Evolutionary conservation across 2,113 vertebrate species (phyloP), one percentile per base, ranked within the genome.

Genomic region (Gallinago jamesoni): DNA sequence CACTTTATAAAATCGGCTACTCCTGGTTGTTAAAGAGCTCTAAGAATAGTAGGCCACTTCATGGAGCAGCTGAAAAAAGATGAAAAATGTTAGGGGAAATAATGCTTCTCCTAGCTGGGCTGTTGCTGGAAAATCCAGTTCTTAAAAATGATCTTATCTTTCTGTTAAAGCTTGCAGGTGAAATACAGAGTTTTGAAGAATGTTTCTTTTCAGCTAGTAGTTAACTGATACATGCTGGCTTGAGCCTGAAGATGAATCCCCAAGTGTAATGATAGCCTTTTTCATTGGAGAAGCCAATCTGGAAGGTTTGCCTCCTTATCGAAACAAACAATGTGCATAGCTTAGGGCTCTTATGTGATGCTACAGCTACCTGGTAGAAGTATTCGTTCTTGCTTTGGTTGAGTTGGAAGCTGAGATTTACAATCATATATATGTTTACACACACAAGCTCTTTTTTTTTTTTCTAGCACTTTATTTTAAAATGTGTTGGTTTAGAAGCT

Each of bases 261-360:
- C 25, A 67, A 18, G 45, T 73, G 37, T n/a, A 56, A 28, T 14
- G 12, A 5, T 30, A 33, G 21, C 21, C 2, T 21, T 63, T 72
- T 77, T 45, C 33, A 14, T 25, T n/a, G 37, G 50, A 47, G 48
- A 64, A 56, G 20, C 7, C 21, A 21, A 0, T 31, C 30, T 83
- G 14, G 13, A 84, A 73, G 41, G 45, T 17, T 75, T 70, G 7
- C 18, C 7, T 92, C 37, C 7, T 2, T 56, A n/a, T n/a, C 23
- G 10, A 45, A 60, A 60, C 21, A 31, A 8, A 2, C 7, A 5
- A 7, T 30, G 20, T 33, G 22, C 33, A 30, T 52, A 9, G 24
- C 41, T 11, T 13, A 39, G 24, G 43, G 27, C 14, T 56, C 64
- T 80, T 3, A 21, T 1, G 1, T 0, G 1, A 3, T 62, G 30